Percentiles rank a stretch among this genome's conserved stretches.
phyloP scores from a whole-genome alignment of 2,113 vertebrate genomes.

The Peromyscus polionotus region DNA sequence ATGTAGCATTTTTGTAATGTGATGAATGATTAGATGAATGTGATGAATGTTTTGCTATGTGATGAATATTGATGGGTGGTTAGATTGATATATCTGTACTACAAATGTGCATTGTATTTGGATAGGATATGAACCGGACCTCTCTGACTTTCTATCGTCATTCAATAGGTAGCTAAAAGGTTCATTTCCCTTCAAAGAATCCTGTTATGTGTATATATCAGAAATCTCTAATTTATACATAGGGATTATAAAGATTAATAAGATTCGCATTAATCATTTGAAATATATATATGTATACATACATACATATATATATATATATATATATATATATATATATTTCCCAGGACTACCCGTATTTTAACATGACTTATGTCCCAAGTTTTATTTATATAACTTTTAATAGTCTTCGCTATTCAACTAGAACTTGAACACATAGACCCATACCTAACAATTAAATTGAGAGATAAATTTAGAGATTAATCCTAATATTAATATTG shows the following conservation, averaged over 20 bases:
- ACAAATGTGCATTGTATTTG: neutral
- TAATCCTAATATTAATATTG: neutral
- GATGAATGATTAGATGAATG: neutral
- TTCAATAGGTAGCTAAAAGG: neutral
- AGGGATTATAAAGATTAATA: neutral
- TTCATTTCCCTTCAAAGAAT: slow-evolving; percentile 2
- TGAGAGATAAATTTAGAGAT: neutral
- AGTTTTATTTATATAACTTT: slow-evolving; percentile 27
- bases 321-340: neutral
- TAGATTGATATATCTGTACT: neutral
- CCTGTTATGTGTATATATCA: neutral
- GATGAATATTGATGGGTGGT: neutral
- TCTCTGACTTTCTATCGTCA: neutral
- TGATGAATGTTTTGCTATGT: slow-evolving; percentile 44
- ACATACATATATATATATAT: no score
- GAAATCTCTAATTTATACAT: neutral
- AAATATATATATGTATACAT: neutral
- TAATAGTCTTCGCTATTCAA: slow-evolving; percentile 6
- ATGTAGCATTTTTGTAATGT: slow-evolving; percentile 15
- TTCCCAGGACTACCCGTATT: neutral
- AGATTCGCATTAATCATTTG: slow-evolving; percentile 18
- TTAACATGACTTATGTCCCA: neutral
- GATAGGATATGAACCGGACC: slow-evolving; percentile 2
- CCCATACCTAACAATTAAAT: neutral
- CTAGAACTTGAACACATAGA: neutral